Evolutionary conservation across 2,888 invertebrate species (phyloP).

Genomic region (Blastobasis lacticolella): DNA sequence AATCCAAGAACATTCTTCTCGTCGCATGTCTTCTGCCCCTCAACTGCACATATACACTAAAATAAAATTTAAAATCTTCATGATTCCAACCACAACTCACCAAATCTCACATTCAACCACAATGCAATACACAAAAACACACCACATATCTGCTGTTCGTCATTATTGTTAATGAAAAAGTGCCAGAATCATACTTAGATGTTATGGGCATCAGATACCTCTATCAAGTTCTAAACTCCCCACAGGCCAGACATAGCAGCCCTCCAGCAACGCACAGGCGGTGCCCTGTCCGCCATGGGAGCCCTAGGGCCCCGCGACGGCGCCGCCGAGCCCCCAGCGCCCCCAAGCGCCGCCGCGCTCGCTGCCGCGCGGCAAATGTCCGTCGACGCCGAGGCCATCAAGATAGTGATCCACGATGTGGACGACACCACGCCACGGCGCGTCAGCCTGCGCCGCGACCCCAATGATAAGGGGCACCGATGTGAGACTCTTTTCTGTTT

Average conservation of each 20-base stretch:
- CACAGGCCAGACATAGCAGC: slow-evolving; percentile 84
- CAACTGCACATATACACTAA: too few species aligned
- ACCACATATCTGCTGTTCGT: too few species aligned
- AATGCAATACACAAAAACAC: too few species aligned
- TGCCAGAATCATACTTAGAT: too few species aligned
- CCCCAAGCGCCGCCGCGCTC: slow-evolving; percentile 57
- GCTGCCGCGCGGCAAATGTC: slow-evolving; percentile 87
- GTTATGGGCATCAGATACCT: too few species aligned
- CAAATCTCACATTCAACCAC: too few species aligned
- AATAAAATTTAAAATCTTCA: too few species aligned
- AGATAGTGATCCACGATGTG: slow-evolving; percentile 94
- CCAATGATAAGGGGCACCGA: slow-evolving; percentile 88
- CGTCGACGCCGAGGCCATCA: slow-evolving; percentile 92
- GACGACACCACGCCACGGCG: slow-evolving; percentile 85
- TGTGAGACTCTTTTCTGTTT: slow-evolving; percentile 71
- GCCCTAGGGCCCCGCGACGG: slow-evolving; percentile 47
- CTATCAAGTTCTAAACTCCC: not conserved
- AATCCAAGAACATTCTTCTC: too few species aligned
- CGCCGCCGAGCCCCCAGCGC: slow-evolving; percentile 42
- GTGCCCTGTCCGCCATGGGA: slow-evolving; percentile 66
- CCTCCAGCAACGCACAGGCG: slow-evolving; percentile 74
- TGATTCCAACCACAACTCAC: too few species aligned
- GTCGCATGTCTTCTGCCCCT: too few species aligned
- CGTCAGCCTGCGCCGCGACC: slow-evolving; percentile 83
- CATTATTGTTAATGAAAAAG: too few species aligned